Evolutionary conservation across 2,113 vertebrate genomes (phyloP), one percentile per base, ranked within the genome.

Genomic region (Poeciliopsis turrubarensis): DNA sequence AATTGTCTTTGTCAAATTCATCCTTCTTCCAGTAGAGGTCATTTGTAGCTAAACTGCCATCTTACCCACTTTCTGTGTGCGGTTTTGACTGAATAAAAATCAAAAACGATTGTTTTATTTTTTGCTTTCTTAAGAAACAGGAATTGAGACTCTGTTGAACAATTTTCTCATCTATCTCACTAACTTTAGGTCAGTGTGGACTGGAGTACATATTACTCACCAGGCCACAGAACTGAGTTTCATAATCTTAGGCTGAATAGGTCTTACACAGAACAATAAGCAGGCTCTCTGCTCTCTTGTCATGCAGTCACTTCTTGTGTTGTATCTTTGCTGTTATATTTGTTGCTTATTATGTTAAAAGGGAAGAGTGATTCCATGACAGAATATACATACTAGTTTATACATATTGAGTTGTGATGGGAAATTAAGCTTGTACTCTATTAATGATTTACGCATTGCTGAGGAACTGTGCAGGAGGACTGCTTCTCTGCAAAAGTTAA

Each of bases 401-500:
- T 17, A 47, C 15, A 47, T 7, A 5, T 47, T 41, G 39, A 15
- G n/a, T 15, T 39, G 13, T 26, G 7, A 67, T 17, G 5, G 37
- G 41, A 66, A 67, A 39, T 5, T 9, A 57, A 25, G 10, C 51
- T 57, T 57, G 51, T 9, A 8, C 25, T 57, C 9, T 10, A 2
- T 54, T 3, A 57, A 17, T 25, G 37, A 41, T 14, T 44, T 27
- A 17, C 29, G n/a, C 4, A 26, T 83, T 26, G 60, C 15, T 54
- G n/a, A 60, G 31, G 0, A 65, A 68, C 17, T 60, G 32, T 71
- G 27, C 22, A 11, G 60, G 65, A 70, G 30, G 34, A 37, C 22
- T 72, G 75, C 13, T 64, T n/a, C 60, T 11, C 72, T 51, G 61
- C 73, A 78, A 12, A 37, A 54, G 2, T 51, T 75, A 37, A 57